Evolutionary conservation across 2,113 vertebrate genomes (phyloP).

Genomic region (Apus apus): DNA sequence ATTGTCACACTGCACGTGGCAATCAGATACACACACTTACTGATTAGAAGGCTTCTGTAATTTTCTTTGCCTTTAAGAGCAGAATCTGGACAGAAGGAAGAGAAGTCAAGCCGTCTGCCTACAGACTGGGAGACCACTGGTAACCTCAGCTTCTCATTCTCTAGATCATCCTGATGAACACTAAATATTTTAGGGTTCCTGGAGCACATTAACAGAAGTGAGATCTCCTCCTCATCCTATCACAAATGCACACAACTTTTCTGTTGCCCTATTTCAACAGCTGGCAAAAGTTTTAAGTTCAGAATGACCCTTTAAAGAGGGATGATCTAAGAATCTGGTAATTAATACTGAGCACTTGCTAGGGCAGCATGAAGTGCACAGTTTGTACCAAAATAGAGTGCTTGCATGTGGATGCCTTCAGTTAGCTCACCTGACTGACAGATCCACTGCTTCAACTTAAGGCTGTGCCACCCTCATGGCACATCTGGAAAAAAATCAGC

Average conservation of each 20-base stretch:
- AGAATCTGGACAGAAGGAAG: not conserved
- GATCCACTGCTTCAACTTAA: not conserved
- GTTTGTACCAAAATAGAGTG: not conserved
- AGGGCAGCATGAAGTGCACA: not conserved
- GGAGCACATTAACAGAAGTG: rapidly evolving
- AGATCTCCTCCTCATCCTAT: not conserved
- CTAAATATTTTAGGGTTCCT: not conserved
- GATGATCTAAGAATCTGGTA: not conserved
- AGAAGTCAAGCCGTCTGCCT: not conserved
- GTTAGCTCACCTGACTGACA: not conserved
- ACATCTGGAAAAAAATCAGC: not conserved
- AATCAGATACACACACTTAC: not conserved
- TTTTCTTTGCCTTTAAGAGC: not conserved
- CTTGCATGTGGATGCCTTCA: not conserved
- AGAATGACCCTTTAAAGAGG: not conserved
- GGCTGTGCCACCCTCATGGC: not conserved
- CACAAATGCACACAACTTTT: not conserved
- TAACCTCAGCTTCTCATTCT: not conserved
- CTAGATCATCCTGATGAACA: not conserved
- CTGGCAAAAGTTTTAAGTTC: not conserved
- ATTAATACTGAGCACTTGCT: not conserved
- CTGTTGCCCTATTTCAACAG: not conserved
- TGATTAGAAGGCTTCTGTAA: not conserved
- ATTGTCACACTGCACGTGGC: not conserved
- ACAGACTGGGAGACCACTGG: not conserved